Evolutionary conservation across 2,888 invertebrate species (phyloP).

Genomic region (Campoplex nolae): DNA sequence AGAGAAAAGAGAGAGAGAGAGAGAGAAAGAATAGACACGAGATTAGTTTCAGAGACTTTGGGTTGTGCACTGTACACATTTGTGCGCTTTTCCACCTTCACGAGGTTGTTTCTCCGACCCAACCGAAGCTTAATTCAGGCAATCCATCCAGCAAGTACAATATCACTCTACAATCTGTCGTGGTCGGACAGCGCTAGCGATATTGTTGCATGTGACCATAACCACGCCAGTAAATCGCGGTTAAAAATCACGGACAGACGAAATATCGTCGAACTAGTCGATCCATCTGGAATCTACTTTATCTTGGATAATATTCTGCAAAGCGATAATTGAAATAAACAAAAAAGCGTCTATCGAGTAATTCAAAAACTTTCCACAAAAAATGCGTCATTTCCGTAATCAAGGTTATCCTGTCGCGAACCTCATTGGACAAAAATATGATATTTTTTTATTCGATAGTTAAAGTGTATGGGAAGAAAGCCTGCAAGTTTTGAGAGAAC

Average conservation of each 20-base stretch:
- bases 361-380: no score
- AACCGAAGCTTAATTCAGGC: constrained; percentile 6
- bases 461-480: no score
- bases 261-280: background rate
- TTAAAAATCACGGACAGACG: background rate
- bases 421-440: no score
- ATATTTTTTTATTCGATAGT: no score
- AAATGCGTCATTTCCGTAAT: no score
- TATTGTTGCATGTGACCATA: background rate
- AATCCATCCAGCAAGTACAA: background rate
- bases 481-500: no score
- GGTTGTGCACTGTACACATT: background rate
- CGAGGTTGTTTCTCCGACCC: background rate
- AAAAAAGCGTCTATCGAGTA: no score
- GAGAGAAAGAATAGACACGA: background rate
- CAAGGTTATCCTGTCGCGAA: no score
- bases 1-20: background rate
- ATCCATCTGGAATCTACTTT: background rate
- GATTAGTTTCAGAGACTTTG: constrained; percentile 1
- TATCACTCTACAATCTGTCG: constrained; percentile 1
- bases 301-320: background rate
- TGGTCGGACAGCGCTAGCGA: background rate
- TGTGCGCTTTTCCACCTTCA: constrained; percentile 25
- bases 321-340: no score
- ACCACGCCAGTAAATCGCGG: background rate